Evolutionary conservation across 2,797 vertebrate genomes (phyloP).

Genomic region (Ataeniobius toweri): DNA sequence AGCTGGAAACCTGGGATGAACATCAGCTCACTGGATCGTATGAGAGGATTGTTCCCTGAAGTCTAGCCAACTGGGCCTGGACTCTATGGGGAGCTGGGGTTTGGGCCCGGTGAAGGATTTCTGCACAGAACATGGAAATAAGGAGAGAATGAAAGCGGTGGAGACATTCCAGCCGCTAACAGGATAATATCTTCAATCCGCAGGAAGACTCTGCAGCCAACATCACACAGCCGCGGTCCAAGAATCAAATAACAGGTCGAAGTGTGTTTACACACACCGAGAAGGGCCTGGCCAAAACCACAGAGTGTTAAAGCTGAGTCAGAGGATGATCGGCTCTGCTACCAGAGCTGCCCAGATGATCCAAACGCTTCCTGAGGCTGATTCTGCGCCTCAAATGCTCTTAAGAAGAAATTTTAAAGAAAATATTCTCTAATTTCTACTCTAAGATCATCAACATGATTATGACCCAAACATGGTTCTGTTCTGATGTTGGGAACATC

Average conservation of each 20-base stretch:
- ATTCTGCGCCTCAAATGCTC: too few relatives aligned
- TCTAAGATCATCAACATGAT: too few relatives aligned
- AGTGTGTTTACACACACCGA: constrained; percentile 18
- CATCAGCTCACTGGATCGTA: constrained; percentile 7
- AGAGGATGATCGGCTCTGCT: neutral
- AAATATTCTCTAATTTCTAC: too few relatives aligned
- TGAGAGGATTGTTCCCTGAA: constrained; percentile 36
- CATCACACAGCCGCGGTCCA: constrained; percentile 27
- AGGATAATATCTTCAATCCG: constrained; percentile 68
- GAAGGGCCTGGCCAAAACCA: constrained; percentile 19
- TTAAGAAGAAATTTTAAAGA: too few relatives aligned
- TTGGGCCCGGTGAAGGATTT: neutral
- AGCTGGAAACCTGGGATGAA: constrained; percentile 15
- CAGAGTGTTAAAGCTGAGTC: constrained; percentile 6
- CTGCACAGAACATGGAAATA: neutral
- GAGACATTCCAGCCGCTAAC: constrained; percentile 53
- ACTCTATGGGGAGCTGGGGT: neutral
- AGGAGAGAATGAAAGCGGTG: constrained; percentile 19
- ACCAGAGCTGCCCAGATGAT: neutral
- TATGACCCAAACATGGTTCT: neutral
- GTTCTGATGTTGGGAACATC: neutral
- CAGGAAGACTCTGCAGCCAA: constrained; percentile 36
- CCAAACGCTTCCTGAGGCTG: neutral
- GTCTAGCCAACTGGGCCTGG: constrained; percentile 31
- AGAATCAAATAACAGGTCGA: constrained; percentile 23